Evolutionary conservation across 2,888 invertebrate species (phyloP).

Genomic region (Hypsopygia costalis): DNA sequence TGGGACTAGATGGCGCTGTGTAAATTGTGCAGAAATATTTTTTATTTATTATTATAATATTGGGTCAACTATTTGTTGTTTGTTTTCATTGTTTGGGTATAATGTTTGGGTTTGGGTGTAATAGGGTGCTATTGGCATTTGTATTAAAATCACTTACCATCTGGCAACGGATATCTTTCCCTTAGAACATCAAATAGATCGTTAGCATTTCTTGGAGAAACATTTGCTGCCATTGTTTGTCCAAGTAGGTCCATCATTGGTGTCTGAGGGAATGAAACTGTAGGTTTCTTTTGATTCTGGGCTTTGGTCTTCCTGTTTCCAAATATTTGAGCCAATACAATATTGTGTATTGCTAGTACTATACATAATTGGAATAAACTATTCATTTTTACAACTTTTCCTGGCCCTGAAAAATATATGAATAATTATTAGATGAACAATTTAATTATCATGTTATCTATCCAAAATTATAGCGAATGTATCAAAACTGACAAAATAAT

Average conservation of each 20-base stretch:
- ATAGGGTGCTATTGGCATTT: no score
- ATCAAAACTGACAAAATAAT: no score
- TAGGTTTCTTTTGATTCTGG: background rate
- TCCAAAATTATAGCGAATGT: no score
- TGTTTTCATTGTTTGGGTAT: no score
- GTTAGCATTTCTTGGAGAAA: conserved; percentile 27
- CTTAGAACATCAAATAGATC: conserved; percentile 42
- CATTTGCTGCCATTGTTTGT: conserved; percentile 34
- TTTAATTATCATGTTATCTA: no score
- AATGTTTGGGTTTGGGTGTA: no score
- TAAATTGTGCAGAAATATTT: no score
- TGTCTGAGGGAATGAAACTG: conserved; percentile 29
- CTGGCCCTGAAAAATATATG: background rate
- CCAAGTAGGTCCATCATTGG: conserved; percentile 34
- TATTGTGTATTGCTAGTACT: background rate
- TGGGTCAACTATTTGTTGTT: no score
- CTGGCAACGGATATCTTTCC: conserved; percentile 40
- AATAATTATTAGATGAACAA: background rate
- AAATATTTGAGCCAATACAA: conserved; percentile 1
- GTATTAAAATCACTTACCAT: conserved; percentile 27
- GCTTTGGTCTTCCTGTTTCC: background rate
- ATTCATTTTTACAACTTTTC: background rate
- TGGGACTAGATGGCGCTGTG: no score
- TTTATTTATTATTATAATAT: no score
- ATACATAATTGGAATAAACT: background rate